Percentiles rank a stretch among this genome's conserved stretches.
phyloP scores from a whole-genome alignment of 2,113 vertebrate genomes.

The Toxostoma redivivum region DNA sequence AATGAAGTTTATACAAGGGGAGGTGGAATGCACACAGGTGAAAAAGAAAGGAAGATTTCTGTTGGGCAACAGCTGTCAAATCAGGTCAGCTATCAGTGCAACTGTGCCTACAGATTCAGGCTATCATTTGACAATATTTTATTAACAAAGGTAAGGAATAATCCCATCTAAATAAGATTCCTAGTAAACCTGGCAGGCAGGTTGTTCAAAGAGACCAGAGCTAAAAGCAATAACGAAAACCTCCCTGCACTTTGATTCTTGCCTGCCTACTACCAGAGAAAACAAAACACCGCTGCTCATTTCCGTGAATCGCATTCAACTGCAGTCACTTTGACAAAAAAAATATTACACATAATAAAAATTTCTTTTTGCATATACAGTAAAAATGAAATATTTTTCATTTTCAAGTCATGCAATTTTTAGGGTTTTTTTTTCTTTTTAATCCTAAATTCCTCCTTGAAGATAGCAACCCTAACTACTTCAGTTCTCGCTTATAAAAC shows the following conservation, averaged over 20 bases:
- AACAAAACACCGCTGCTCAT: not conserved
- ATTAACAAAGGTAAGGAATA: not conserved
- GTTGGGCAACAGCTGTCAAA: not conserved
- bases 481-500: not conserved
- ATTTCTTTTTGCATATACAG: not conserved
- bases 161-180: not conserved
- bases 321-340: not conserved
- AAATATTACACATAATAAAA: not conserved
- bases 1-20: not conserved
- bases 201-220: not conserved
- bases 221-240: not conserved
- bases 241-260: not conserved
- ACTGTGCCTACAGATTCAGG: not conserved
- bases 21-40: not conserved
- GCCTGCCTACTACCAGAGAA: not conserved
- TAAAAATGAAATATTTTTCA: not conserved
- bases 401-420: not conserved
- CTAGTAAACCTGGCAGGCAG: not conserved
- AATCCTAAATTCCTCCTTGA: not conserved
- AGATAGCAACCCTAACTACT: not conserved
- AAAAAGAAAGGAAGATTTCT: not conserved
- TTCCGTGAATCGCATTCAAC: not conserved
- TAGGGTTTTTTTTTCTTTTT: not conserved
- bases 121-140: not conserved
- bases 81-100: not conserved